Evolutionary conservation across 2,888 invertebrate species (phyloP), one percentile per base, ranked within the genome.

Genomic region (Drosophila emarginata): DNA sequence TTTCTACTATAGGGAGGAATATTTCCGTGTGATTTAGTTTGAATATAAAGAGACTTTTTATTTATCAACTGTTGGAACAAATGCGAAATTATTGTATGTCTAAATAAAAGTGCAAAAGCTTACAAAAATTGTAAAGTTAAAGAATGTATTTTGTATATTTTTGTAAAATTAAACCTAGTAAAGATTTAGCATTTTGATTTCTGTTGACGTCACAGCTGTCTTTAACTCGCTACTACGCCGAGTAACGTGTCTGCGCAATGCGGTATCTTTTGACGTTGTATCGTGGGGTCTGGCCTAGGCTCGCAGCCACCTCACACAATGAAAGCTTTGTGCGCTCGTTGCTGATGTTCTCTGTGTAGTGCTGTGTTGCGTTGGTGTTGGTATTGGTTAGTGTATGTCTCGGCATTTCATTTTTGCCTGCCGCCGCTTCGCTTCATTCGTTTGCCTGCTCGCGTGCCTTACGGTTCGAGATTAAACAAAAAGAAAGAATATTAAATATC

Each of bases 371-470:
- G 45, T 45, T 45, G 45, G 45, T 45, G 12, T 45, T 71, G 60
- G 72, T 82, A 18, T 53, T 63, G 54, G 64, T 64, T 51, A 53
- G 61, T 65, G 54, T 70, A 50, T 82, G 66, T 72, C 54, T 87
- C 84, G 78, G 88, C 84, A 78, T 88, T 87, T 88, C 76, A 84
- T 80, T 87, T 78, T 68, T 84, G 74, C 59, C 67, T 64, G 78
- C 70, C 76, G 88, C 88, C 78, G 87, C 87, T 83, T 88, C 81
- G 88, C 89, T 81, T 81, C 81, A 82, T 82, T 82, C 82, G 82
- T 80, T 82, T 82, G 81, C 63, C 71, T 88, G 87, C 81, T 82
- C 81, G 81, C 81, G 85, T 88, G 82, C 84, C 73, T 84, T 84
- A 80, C 88, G 61, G 82, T 87, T 82, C 73, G 61, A 74, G 75